Conservation (phyloP, 2,113 vertebrate species). For the Corythoichthys intestinalis region DNA sequence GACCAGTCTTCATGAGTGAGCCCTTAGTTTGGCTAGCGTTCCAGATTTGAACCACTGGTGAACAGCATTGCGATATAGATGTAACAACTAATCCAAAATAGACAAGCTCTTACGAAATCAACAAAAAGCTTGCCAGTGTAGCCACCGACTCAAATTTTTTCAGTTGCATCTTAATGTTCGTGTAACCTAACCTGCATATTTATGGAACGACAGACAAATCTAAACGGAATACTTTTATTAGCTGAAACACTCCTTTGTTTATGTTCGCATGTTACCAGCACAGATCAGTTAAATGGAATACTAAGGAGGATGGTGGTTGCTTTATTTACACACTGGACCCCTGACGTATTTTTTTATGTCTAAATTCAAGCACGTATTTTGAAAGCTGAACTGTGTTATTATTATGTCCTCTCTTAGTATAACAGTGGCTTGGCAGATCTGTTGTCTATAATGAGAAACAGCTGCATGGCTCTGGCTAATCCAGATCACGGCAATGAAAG, state of each 20-base stretch:
- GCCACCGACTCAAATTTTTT: no score
- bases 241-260: neutral
- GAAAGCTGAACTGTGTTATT: slow-evolving; percentile 25
- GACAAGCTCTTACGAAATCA: no score
- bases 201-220: neutral
- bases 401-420: slow-evolving; percentile 38
- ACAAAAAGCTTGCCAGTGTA: no score
- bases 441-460: slow-evolving; percentile 56
- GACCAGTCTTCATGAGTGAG: neutral
- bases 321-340: neutral
- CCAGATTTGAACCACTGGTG: no score
- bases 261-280: neutral
- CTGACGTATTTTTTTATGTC: neutral
- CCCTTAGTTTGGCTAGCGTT: no score
- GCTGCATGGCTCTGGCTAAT: slow-evolving; percentile 58
- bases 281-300: slow-evolving; percentile 1
- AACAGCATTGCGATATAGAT: no score
- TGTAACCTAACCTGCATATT: neutral
- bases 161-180: no score
- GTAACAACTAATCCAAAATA: no score
- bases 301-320: neutral
- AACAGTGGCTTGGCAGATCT: slow-evolving; percentile 44
- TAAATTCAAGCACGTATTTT: slow-evolving; percentile 5
- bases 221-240: neutral
- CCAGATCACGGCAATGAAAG: neutral